Conservation (phyloP, 2,113 vertebrate genomes). For the Hiodon alosoides region DNA sequence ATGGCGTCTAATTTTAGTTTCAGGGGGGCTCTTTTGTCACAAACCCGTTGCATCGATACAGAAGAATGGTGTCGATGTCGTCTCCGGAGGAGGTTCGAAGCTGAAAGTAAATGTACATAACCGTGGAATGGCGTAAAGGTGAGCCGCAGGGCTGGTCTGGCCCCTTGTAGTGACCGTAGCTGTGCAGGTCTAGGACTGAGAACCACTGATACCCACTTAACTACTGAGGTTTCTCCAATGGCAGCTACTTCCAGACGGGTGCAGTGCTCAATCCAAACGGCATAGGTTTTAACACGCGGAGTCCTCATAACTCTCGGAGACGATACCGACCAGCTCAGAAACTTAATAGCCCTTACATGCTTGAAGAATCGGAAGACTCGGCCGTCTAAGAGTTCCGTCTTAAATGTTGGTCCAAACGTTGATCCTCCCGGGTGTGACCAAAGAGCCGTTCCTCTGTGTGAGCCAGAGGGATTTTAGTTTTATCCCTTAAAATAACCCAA, state of each 20-base stretch:
- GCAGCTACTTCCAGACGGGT: too few species aligned
- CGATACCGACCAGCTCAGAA: neutral
- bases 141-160: neutral
- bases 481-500: neutral
- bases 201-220: too few species aligned
- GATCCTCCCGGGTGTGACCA: conserved; percentile 1
- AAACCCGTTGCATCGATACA: neutral
- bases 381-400: too few species aligned
- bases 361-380: neutral
- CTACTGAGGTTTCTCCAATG: too few species aligned
- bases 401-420: neutral
- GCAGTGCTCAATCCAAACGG: too few species aligned
- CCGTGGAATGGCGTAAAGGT: neutral
- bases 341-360: neutral
- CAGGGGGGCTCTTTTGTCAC: neutral
- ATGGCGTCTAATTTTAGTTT: neutral
- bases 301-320: neutral
- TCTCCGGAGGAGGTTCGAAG: neutral
- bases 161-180: neutral
- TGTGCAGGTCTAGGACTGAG: too few species aligned
- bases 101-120: neutral
- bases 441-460: conserved; percentile 3
- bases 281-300: neutral
- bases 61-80: neutral
- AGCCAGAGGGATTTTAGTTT: neutral